Percentiles rank a stretch among this genome's conserved stretches.
These are phyloP conservation scores for Poecilia latipinna DNA, from an alignment of 2,113 vertebrate species.

Conservation along the genomic window DNA sequence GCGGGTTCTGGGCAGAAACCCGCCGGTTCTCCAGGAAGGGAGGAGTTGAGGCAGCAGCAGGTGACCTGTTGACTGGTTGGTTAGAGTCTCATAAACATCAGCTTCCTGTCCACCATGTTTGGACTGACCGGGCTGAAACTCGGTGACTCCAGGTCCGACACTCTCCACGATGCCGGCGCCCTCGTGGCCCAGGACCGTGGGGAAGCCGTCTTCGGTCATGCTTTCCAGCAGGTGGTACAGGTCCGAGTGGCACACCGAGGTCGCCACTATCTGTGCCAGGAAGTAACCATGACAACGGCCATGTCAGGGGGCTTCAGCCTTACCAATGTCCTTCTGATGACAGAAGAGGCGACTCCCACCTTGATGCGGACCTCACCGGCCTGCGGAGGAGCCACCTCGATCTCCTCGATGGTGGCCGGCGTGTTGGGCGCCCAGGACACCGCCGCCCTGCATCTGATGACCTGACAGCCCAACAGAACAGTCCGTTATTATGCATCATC, in stretches of 20 bases:
- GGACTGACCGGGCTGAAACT: constrained; percentile 79
- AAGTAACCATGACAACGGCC: neutral
- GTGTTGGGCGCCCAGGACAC: constrained; percentile 86
- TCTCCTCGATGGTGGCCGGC: constrained; percentile 85
- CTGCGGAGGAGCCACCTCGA: constrained; percentile 87
- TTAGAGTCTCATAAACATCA: no score
- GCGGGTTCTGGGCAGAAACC: neutral
- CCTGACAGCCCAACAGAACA: constrained; percentile 68
- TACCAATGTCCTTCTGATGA: neutral
- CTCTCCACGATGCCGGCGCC: constrained; percentile 88
- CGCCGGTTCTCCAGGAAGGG: neutral
- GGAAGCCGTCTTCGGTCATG: constrained; percentile 70
- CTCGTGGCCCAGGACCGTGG: constrained; percentile 86
- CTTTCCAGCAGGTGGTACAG: constrained; percentile 74
- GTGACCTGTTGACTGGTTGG: no score
- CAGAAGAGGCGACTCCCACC: constrained; percentile 64
- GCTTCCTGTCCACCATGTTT: neutral
- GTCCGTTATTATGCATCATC: no score
- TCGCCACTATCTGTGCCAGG: constrained; percentile 83
- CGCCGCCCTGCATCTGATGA: constrained; percentile 89
- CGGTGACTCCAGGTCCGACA: constrained; percentile 83
- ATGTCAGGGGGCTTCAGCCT: neutral
- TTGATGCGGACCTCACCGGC: constrained; percentile 86
- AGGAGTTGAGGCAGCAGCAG: no score
- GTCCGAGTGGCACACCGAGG: constrained; percentile 84